phyloP scores from a whole-genome alignment of 2,113 vertebrate species.

The Nothocercus nigrocapillus region DNA sequence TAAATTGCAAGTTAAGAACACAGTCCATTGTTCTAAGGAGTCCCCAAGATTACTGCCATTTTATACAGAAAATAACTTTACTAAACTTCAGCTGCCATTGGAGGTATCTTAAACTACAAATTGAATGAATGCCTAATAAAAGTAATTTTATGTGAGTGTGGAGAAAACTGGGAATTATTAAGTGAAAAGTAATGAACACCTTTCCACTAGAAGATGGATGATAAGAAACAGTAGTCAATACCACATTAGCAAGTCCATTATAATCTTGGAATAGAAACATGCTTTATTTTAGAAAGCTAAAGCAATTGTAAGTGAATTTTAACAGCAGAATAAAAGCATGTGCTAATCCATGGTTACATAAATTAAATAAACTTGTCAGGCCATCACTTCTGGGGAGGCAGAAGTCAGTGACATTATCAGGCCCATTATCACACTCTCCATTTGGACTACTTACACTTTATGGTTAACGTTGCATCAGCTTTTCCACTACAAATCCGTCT shows the following conservation, averaged over 20 bases:
- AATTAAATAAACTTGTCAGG: constrained; percentile 59
- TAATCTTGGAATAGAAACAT: constrained; percentile 52
- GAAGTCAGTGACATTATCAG: constrained; percentile 5
- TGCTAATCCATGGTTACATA: constrained; percentile 18
- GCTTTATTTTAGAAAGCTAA: constrained; percentile 56
- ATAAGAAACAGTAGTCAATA: constrained; percentile 71
- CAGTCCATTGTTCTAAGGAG: background rate
- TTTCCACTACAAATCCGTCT: constrained; percentile 8
- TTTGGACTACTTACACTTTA: background rate
- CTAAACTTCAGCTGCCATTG: background rate
- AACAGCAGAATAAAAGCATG: constrained; percentile 34
- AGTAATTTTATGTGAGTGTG: constrained; percentile 34
- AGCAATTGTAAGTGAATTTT: constrained; percentile 68
- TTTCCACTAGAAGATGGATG: constrained; percentile 53
- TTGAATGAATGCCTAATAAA: constrained; percentile 50
- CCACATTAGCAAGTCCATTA: constrained; percentile 72
- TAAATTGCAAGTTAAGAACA: background rate
- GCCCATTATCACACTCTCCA: constrained; percentile 26
- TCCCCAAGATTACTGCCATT: background rate
- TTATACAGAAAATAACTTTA: background rate
- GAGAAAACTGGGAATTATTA: constrained; percentile 60
- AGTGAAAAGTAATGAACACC: constrained; percentile 59
- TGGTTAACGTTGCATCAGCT: background rate
- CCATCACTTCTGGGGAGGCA: background rate
- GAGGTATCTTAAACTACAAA: constrained; percentile 12